Percentiles rank a stretch among this genome's conserved stretches.
Conservation (phyloP, 2,888 invertebrate species). For the Heteropelma amictum region DNA sequence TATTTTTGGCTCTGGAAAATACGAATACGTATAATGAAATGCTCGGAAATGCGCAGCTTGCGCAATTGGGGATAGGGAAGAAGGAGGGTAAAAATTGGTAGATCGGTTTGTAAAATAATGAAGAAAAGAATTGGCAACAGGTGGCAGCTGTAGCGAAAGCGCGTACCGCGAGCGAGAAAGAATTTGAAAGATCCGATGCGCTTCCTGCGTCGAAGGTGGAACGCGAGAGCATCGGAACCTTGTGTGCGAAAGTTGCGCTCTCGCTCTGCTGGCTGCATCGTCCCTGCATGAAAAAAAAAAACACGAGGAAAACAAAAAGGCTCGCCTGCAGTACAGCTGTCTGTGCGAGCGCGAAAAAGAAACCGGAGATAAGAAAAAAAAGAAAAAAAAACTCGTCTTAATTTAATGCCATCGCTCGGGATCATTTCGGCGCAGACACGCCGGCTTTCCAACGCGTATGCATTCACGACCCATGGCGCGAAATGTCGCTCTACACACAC, state of each 20-base stretch:
- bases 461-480: constrained; percentile 15
- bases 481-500: constrained; percentile 22
- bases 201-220: constrained; percentile 55
- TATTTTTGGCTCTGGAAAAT: too few species aligned
- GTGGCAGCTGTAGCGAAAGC: constrained; percentile 59
- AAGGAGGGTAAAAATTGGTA: not conserved
- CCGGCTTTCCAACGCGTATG: too few species aligned
- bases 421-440: constrained; percentile 22
- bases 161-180: constrained; percentile 51
- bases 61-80: not conserved
- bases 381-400: constrained; percentile 56
- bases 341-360: constrained; percentile 52
- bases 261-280: constrained; percentile 35
- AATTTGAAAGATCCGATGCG: constrained; percentile 62
- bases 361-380: constrained; percentile 4
- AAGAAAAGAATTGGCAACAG: constrained; percentile 59
- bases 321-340: constrained; percentile 60
- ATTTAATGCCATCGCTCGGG: constrained; percentile 54
- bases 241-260: constrained; percentile 15
- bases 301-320: too few species aligned
- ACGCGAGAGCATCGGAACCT: not conserved
- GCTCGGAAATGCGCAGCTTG: too few species aligned
- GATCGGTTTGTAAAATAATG: constrained; percentile 32
- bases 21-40: too few species aligned
- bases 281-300: constrained; percentile 58